Conservation (phyloP, 2,888 invertebrate genomes). For the Coelopa pilipes region DNA sequence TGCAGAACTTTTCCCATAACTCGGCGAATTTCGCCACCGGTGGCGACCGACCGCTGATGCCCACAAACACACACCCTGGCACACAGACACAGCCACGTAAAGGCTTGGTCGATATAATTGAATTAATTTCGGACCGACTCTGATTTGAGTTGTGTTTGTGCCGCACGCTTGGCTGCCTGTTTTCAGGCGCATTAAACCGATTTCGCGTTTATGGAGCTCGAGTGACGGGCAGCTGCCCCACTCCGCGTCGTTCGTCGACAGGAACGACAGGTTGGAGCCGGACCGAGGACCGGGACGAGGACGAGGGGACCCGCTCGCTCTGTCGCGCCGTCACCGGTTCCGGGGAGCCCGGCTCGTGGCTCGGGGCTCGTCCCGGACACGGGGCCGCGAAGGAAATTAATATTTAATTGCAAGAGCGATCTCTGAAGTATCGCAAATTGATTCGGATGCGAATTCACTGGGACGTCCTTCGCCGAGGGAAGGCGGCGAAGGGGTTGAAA, state of each 20-base stretch:
- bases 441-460: neutral
- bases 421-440: constrained; percentile 17
- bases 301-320: too few species aligned
- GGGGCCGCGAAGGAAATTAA: constrained; percentile 16
- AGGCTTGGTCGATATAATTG: constrained; percentile 25
- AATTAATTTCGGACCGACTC: constrained; percentile 18
- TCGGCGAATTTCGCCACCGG: neutral
- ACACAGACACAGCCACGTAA: neutral
- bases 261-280: too few species aligned
- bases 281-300: too few species aligned
- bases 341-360: too few species aligned
- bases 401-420: constrained; percentile 20
- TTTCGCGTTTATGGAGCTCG: neutral
- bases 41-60: neutral
- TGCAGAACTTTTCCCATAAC: constrained; percentile 1
- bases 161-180: neutral
- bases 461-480: too few species aligned
- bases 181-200: neutral
- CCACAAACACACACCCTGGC: too few species aligned
- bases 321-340: too few species aligned
- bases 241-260: neutral
- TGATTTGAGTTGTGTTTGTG: constrained; percentile 22
- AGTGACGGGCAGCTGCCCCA: neutral
- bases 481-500: too few species aligned
- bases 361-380: neutral